phyloP scores from a whole-genome alignment of 2,797 vertebrate genomes.

The Hipposideros larvatus region DNA sequence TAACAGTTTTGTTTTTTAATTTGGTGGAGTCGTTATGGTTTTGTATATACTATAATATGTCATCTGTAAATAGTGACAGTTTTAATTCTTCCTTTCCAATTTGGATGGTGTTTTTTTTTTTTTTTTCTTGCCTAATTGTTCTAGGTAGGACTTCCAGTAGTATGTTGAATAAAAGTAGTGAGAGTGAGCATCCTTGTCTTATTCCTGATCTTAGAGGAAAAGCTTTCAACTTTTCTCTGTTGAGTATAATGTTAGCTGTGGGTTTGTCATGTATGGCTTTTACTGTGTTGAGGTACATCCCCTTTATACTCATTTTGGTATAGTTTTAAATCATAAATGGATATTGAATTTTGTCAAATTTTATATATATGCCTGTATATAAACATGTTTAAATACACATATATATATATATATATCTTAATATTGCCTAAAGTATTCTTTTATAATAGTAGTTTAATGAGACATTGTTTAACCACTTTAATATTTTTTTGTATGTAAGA shows the following conservation, averaged over 20 bases:
- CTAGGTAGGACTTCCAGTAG: background rate
- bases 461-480: background rate
- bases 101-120: slow-evolving; percentile 2
- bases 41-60: background rate
- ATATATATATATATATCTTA: background rate
- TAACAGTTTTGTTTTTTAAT: background rate
- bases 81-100: background rate
- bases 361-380: background rate
- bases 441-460: slow-evolving; percentile 40
- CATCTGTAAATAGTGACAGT: background rate
- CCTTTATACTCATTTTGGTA: background rate
- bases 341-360: background rate
- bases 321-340: background rate
- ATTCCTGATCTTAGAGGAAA: background rate
- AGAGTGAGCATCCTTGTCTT: background rate
- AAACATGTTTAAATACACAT: background rate
- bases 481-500: slow-evolving; percentile 46
- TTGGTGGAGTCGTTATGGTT: background rate
- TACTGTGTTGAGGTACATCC: background rate
- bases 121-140: background rate
- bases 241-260: background rate
- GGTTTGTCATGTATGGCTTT: background rate
- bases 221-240: background rate
- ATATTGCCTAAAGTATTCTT: slow-evolving; percentile 47
- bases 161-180: background rate